A percentile compares a stretch with the other conserved stretches of the same genome.
These are phyloP conservation scores for Bombycilla garrulus DNA, from an alignment of 2,113 vertebrate genomes.

Conservation along the genomic window DNA sequence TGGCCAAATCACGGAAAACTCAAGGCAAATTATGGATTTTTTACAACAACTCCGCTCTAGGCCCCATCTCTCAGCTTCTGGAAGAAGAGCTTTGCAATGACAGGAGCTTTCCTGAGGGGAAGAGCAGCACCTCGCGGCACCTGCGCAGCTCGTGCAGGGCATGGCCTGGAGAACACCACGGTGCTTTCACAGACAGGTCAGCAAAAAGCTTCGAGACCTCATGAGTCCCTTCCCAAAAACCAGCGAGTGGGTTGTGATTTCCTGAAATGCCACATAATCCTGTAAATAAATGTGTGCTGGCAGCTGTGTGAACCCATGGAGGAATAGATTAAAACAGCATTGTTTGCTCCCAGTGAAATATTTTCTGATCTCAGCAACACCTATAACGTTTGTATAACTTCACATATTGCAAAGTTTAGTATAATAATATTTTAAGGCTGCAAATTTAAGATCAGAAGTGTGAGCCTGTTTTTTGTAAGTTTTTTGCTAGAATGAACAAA, in stretches of 20 bases:
- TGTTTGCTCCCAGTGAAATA: neutral
- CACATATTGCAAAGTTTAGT: neutral
- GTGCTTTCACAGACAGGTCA: neutral
- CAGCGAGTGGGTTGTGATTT: neutral
- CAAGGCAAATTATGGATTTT: neutral
- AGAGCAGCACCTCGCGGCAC: neutral
- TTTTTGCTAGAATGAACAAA: neutral
- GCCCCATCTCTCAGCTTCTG: neutral
- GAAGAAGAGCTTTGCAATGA: too few relatives aligned
- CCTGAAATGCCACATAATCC: neutral
- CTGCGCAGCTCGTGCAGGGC: neutral
- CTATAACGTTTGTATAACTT: neutral
- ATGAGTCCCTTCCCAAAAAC: neutral
- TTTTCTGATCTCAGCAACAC: neutral
- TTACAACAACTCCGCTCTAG: neutral
- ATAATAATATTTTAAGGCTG: neutral
- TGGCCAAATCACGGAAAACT: neutral
- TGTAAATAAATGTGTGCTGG: neutral
- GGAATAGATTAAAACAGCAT: neutral
- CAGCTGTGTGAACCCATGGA: neutral
- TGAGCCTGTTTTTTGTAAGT: neutral
- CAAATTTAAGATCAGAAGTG: neutral
- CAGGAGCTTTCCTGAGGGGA: neutral
- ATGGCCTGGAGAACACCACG: neutral
- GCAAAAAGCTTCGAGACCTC: neutral